Conservation (phyloP, 2,888 invertebrate genomes). For the Cyclophora albipunctata region DNA sequence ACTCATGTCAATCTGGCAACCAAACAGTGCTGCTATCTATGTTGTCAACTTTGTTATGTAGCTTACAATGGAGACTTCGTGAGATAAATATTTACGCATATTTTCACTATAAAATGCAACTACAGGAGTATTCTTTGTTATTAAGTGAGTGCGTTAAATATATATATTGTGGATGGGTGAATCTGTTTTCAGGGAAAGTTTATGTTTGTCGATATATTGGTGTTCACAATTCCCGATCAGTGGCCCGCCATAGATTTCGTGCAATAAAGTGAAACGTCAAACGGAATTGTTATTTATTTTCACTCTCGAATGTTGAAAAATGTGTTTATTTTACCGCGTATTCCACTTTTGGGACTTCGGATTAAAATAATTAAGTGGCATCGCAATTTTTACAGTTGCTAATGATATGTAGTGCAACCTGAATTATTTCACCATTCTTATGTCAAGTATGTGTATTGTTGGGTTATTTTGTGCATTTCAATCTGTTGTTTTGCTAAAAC, state of each 20-base stretch:
- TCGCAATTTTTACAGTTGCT: too few relatives aligned
- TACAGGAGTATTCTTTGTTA: conserved; percentile 26
- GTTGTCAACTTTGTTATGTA: conserved; percentile 83
- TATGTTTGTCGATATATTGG: neutral
- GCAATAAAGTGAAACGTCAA: conserved; percentile 70
- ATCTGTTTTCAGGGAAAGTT: neutral
- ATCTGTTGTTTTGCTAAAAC: conserved; percentile 7
- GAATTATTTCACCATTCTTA: neutral
- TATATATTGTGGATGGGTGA: neutral
- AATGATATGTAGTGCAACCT: too few relatives aligned
- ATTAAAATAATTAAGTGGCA: too few relatives aligned
- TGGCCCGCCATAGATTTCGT: conserved; percentile 71
- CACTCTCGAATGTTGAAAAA: conserved; percentile 24
- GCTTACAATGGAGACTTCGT: conserved; percentile 77
- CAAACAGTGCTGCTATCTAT: conserved; percentile 84
- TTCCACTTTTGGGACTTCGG: too few relatives aligned
- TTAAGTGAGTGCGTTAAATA: conserved; percentile 36
- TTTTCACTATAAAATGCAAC: conserved; percentile 50
- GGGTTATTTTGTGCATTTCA: conserved; percentile 6
- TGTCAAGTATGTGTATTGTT: neutral
- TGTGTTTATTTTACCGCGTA: conserved; percentile 1
- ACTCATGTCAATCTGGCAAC: conserved; percentile 75
- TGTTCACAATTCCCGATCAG: conserved; percentile 2
- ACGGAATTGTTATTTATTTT: conserved; percentile 50
- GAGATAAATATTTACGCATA: conserved; percentile 79